Evolutionary conservation across 2,113 vertebrate species (phyloP).

Genomic region (Neogobius melanostomus): DNA sequence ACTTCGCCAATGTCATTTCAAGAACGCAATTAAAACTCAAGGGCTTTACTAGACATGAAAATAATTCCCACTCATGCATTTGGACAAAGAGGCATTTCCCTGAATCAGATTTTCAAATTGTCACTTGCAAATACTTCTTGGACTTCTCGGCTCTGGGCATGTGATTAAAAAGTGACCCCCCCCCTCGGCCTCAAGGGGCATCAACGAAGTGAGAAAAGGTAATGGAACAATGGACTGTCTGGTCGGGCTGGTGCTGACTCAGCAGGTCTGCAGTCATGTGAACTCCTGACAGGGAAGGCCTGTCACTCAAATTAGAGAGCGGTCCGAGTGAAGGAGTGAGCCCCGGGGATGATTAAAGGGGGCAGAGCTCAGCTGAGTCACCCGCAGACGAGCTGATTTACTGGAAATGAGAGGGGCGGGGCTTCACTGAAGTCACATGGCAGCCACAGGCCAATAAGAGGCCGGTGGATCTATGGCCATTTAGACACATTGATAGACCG

Average conservation of each 20-base stretch:
- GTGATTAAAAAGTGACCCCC: conserved; percentile 1
- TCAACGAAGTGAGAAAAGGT: conserved; percentile 32
- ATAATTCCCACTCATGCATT: not conserved
- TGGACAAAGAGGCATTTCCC: not conserved
- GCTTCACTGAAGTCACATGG: conserved; percentile 96
- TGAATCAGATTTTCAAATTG: not conserved
- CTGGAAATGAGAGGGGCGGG: conserved; percentile 90
- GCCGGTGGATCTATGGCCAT: conserved; percentile 71
- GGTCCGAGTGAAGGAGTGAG: conserved; percentile 55
- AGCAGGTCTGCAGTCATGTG: conserved; percentile 62
- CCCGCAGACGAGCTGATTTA: conserved; percentile 87
- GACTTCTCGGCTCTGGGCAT: conserved; percentile 8
- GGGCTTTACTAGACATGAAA: not conserved
- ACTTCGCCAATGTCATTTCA: conserved; percentile 7
- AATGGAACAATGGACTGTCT: conserved; percentile 32
- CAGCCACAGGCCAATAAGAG: conserved; percentile 86
- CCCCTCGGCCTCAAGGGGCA: conserved; percentile 16
- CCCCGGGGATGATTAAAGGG: conserved; percentile 89
- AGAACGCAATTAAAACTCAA: not conserved
- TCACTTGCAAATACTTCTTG: not conserved
- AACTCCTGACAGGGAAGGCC: conserved; percentile 53
- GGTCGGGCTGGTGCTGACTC: conserved; percentile 57
- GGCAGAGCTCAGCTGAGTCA: conserved; percentile 96
- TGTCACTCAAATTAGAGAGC: conserved; percentile 70
- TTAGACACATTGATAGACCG: conserved; percentile 33